These are phyloP conservation scores for Blastomussa wellsi DNA, from an alignment of 92 coral and sea anemone genomes.

Conservation along the genomic window DNA sequence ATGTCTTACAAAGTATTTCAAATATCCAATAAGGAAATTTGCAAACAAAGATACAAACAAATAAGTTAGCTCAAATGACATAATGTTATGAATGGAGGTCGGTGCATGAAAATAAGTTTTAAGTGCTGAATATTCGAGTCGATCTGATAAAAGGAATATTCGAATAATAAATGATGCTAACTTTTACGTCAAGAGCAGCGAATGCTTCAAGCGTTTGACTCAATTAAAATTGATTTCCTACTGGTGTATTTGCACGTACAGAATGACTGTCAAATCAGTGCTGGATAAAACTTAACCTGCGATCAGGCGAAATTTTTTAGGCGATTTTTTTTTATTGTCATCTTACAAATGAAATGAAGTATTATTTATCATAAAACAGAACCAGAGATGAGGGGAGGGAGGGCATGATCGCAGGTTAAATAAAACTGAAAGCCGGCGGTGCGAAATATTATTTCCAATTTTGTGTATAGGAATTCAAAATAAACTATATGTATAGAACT, in stretches of 20 bases:
- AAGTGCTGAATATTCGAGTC: not conserved
- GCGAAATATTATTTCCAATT: not conserved
- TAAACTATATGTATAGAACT: conserved; percentile 2
- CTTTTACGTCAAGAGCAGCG: not conserved
- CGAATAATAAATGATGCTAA: not conserved
- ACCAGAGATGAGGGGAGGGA: too few species aligned
- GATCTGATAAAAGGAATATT: not conserved
- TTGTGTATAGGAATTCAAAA: too few species aligned
- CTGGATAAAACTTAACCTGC: too few species aligned
- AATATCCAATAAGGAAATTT: not conserved
- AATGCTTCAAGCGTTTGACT: not conserved
- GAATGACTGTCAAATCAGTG: not conserved
- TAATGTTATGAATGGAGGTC: too few species aligned
- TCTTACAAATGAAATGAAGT: too few species aligned
- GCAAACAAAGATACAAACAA: not conserved
- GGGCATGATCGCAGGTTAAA: too few species aligned
- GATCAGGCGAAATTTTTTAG: too few species aligned
- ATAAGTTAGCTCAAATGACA: too few species aligned
- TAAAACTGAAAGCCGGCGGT: not conserved
- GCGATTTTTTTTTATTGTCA: too few species aligned
- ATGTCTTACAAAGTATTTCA: not conserved
- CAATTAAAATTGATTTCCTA: not conserved
- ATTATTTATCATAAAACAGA: too few species aligned
- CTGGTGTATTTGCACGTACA: not conserved
- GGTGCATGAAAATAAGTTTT: too few species aligned